phyloP scores from a whole-genome alignment of 2,888 invertebrate species.

The Carterocephalus palaemon region DNA sequence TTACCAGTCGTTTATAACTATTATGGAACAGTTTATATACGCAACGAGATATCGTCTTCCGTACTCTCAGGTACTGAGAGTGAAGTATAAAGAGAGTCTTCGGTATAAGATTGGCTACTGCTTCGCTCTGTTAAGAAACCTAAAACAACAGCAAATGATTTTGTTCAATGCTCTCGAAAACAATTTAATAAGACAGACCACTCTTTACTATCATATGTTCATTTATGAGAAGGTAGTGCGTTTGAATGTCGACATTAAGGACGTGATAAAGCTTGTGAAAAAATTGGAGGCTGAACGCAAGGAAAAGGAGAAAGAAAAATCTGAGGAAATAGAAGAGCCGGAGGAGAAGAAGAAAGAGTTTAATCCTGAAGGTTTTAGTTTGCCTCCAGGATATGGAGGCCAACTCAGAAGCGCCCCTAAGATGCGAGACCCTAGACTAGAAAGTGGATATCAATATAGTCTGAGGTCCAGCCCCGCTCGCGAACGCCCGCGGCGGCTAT shows the following conservation, averaged over 20 bases:
- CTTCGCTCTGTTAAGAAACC: slow-evolving; percentile 36
- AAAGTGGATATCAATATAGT: no score
- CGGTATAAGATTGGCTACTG: slow-evolving; percentile 45
- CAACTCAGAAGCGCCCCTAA: no score
- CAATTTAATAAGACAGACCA: background rate
- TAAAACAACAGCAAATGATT: slow-evolving; percentile 39
- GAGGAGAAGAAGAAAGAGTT: no score
- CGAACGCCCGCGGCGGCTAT: no score
- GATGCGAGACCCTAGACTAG: no score
- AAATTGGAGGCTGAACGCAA: slow-evolving; percentile 5
- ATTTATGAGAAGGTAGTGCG: slow-evolving; percentile 41
- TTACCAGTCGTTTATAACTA: slow-evolving; percentile 26
- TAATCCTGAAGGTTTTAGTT: no score
- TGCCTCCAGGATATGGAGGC: no score
- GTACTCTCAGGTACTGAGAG: slow-evolving; percentile 37
- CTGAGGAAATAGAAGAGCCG: no score
- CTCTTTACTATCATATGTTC: slow-evolving; percentile 34
- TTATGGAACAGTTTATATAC: slow-evolving; percentile 49
- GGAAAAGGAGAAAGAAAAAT: no score
- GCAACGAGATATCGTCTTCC: slow-evolving; percentile 42
- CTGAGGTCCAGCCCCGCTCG: no score
- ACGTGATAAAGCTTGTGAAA: slow-evolving; percentile 31
- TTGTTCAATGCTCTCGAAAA: slow-evolving; percentile 30
- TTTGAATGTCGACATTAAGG: slow-evolving; percentile 39
- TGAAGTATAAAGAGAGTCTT: slow-evolving; percentile 34